Evolutionary conservation across 2,113 vertebrate genomes (phyloP).

Genomic region (Dicrurus megarhynchus): DNA sequence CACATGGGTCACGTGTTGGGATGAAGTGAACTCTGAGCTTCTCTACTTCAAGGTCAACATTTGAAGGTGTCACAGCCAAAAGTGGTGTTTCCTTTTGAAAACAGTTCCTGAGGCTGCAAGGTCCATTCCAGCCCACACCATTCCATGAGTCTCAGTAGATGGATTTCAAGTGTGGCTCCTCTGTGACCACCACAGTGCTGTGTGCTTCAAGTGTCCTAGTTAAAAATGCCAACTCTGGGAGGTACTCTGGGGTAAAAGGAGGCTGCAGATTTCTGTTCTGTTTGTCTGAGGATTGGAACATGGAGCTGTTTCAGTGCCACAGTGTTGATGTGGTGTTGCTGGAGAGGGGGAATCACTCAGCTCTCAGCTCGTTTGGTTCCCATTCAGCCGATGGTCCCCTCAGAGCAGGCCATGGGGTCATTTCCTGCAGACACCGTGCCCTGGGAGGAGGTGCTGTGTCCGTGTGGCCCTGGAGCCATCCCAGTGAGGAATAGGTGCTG

Average conservation of each 20-base stretch:
- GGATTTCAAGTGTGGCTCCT: not conserved
- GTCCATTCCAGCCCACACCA: not conserved
- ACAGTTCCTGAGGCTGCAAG: not conserved
- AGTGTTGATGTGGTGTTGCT: not conserved
- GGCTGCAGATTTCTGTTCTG: not conserved
- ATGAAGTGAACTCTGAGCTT: not conserved
- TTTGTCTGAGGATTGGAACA: not conserved
- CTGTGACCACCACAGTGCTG: not conserved
- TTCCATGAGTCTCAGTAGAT: not conserved
- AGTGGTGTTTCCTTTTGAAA: not conserved
- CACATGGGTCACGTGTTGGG: fast-evolving
- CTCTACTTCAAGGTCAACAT: not conserved
- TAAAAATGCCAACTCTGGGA: not conserved
- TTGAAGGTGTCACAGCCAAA: not conserved
- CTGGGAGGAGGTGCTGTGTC: not conserved
- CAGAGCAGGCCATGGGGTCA: not conserved
- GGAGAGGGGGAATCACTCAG: not conserved
- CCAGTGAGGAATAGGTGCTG: not conserved
- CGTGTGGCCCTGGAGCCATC: not conserved
- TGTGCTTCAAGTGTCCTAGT: not conserved
- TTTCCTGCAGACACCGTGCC: not conserved
- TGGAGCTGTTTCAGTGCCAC: not conserved
- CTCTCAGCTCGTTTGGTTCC: not conserved
- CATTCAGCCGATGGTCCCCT: fast-evolving
- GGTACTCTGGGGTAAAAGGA: not conserved